Percentiles rank a stretch among this genome's conserved stretches.
phyloP scores from a whole-genome alignment of 2,797 vertebrate genomes.

The Loris lydekkerianus region DNA sequence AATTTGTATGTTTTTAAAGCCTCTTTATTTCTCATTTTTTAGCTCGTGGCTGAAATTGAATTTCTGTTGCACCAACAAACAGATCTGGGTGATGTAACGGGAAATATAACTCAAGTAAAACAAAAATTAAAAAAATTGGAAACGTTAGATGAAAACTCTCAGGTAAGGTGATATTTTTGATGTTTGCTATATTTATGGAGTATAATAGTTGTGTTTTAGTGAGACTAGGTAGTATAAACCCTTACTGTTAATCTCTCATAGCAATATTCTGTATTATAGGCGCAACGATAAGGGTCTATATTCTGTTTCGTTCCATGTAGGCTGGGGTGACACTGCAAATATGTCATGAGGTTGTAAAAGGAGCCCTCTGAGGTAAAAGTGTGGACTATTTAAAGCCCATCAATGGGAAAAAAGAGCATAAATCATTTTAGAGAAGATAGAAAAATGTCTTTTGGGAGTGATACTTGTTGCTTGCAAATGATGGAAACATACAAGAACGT shows the following conservation, averaged over 20 bases:
- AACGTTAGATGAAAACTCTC: conserved; percentile 91
- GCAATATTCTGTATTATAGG: not conserved
- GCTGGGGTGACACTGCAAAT: not conserved
- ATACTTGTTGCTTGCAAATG: conserved; percentile 39
- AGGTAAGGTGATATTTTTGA: conserved; percentile 88
- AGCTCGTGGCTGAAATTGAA: conserved; percentile 93
- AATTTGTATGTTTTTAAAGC: conserved; percentile 67
- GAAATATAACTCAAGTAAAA: conserved; percentile 91
- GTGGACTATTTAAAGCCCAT: not conserved
- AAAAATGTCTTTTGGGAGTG: conserved; percentile 30
- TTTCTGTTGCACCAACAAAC: conserved; percentile 92
- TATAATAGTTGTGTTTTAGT: not conserved
- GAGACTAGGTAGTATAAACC: not conserved
- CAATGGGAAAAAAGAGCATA: not conserved
- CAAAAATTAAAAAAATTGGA: conserved; percentile 93
- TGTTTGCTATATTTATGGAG: not conserved
- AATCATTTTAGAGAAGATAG: conserved; percentile 30
- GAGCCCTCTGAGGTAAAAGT: not conserved
- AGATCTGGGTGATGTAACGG: conserved; percentile 89
- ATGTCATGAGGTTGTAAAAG: not conserved
- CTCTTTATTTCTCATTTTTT: conserved; percentile 76
- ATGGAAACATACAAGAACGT: not conserved
- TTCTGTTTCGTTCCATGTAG: not conserved
- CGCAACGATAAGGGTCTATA: not conserved
- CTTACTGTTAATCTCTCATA: not conserved